Evolutionary conservation across 1,140 invertebrate genomes (phyloP).

Genomic region (Sarcophaga peregrina): DNA sequence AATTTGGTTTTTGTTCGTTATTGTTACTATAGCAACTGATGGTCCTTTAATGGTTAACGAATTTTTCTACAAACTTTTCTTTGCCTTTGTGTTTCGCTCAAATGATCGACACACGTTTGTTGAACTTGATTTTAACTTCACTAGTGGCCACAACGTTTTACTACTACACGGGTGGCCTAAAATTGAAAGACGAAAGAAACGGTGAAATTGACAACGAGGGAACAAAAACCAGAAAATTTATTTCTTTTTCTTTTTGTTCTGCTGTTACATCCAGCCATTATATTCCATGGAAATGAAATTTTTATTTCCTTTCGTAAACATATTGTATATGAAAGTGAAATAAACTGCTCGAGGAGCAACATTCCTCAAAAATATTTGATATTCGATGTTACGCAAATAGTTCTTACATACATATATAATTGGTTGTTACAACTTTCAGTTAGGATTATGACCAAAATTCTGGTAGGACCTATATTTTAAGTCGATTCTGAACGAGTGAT

Average conservation of each 20-base stretch:
- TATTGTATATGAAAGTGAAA: constrained; percentile 59
- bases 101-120: constrained; percentile 42
- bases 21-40: constrained; percentile 14
- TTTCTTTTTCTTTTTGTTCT: constrained; percentile 29
- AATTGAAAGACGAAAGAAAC: background rate
- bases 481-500: too few relatives aligned
- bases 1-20: background rate
- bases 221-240: constrained; percentile 2
- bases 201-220: background rate
- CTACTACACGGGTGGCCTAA: constrained; percentile 4
- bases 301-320: constrained; percentile 66
- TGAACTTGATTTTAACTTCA: background rate
- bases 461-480: too few relatives aligned
- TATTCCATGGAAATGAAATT: constrained; percentile 62
- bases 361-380: background rate
- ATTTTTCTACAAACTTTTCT: constrained; percentile 19
- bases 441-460: too few relatives aligned
- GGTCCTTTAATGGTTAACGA: constrained; percentile 26
- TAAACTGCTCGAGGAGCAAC: background rate
- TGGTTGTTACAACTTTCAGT: too few relatives aligned
- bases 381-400: too few relatives aligned
- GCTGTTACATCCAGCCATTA: constrained; percentile 55
- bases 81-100: constrained; percentile 48
- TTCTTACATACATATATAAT: too few relatives aligned
- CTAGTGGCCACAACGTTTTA: constrained; percentile 1